A percentile compares a stretch with the other conserved stretches of the same genome.
Evolutionary conservation across 2,113 vertebrate genomes (phyloP).

Genomic region (Herpetotheres cachinnans): DNA sequence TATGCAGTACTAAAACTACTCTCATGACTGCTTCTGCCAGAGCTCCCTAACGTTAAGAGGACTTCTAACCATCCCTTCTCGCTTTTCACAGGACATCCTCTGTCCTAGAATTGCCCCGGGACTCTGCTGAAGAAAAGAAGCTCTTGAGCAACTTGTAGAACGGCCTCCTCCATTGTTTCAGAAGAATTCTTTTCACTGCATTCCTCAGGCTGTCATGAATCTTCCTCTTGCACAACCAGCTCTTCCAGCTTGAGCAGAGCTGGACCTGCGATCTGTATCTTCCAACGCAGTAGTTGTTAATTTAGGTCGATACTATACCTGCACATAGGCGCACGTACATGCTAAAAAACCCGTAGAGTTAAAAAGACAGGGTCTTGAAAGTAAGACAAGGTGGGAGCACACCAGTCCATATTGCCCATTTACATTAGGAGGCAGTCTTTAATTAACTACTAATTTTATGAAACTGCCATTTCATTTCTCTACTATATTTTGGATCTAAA

Average conservation of each 20-base stretch:
- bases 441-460: not conserved
- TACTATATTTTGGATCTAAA: not conserved
- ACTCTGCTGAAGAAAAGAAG: slow-evolving; percentile 13
- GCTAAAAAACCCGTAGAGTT: not conserved
- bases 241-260: slow-evolving; percentile 1
- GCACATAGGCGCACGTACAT: not conserved
- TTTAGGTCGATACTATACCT: not conserved
- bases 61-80: not conserved
- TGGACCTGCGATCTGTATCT: not conserved
- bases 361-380: not conserved
- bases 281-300: not conserved
- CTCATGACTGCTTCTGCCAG: not conserved
- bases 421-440: not conserved
- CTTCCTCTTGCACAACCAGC: slow-evolving; percentile 28
- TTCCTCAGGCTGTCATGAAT: slow-evolving; percentile 29
- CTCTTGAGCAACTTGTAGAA: slow-evolving; percentile 24
- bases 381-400: accelerated
- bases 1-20: not conserved
- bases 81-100: not conserved
- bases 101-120: not conserved
- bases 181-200: slow-evolving; percentile 10
- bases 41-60: not conserved
- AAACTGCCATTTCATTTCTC: not conserved
- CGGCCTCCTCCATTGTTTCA: not conserved
- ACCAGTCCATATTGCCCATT: not conserved